These are phyloP conservation scores for Poecile montanus DNA, from an alignment of 2,797 vertebrate genomes.

Conservation along the genomic window DNA sequence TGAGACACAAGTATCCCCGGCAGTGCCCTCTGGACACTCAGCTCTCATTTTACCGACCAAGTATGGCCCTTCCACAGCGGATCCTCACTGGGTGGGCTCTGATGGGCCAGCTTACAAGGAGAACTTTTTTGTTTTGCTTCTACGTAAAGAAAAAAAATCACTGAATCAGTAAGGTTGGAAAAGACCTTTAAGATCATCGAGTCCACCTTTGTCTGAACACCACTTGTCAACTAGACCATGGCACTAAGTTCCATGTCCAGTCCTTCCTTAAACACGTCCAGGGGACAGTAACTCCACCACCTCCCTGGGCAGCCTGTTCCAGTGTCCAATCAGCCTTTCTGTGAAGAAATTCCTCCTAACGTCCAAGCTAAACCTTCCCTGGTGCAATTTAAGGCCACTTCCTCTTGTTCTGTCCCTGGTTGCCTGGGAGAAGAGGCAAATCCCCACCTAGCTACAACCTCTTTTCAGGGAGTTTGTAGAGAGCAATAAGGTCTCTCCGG, in stretches of 20 bases:
- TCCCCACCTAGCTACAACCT: not conserved
- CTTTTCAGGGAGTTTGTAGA: not conserved
- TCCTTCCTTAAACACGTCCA: not conserved
- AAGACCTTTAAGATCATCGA: not conserved
- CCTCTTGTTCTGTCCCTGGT: not conserved
- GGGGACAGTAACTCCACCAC: not conserved
- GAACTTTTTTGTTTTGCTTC: not conserved
- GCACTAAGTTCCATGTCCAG: not conserved
- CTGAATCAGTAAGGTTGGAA: not conserved
- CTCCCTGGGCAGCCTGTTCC: not conserved
- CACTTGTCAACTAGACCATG: too few relatives aligned
- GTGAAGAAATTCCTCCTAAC: not conserved
- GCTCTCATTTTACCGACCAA: not conserved
- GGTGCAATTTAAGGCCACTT: not conserved
- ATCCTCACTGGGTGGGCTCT: fast-evolving
- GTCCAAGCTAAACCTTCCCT: not conserved
- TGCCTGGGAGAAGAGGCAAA: not conserved
- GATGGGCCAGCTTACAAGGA: fast-evolving
- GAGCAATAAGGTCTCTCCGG: not conserved
- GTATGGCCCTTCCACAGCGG: fast-evolving
- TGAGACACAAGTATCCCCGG: too few relatives aligned
- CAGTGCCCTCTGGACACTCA: not conserved
- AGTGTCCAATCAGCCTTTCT: not conserved
- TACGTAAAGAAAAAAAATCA: not conserved
- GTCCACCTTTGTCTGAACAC: fast-evolving